A percentile compares a stretch with the other conserved stretches of the same genome.
Evolutionary conservation across 1,140 invertebrate species (phyloP).

Genomic region (Euura lappo): DNA sequence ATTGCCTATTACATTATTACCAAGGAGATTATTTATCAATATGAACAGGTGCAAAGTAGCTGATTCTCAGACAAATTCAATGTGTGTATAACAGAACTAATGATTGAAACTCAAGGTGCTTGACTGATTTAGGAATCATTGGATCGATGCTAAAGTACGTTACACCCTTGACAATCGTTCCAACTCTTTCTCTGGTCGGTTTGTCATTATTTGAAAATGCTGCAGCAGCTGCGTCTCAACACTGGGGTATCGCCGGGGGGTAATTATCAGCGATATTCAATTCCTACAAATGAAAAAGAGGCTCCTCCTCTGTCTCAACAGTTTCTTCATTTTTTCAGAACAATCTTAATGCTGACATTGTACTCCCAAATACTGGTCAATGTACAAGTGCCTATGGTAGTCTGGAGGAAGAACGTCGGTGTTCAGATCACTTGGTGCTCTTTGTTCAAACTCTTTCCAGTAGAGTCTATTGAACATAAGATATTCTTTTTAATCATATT

Average conservation of each 20-base stretch:
- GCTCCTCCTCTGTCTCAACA: constrained; percentile 56
- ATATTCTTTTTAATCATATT: constrained; percentile 21
- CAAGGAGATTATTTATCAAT: no score
- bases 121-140: constrained; percentile 68
- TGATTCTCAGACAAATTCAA: neutral
- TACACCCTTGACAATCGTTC: constrained; percentile 81
- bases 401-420: constrained; percentile 67
- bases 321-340: constrained; percentile 66
- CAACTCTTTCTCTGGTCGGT: constrained; percentile 81
- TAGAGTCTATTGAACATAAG: constrained; percentile 50
- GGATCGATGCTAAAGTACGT: constrained; percentile 76
- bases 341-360: constrained; percentile 78
- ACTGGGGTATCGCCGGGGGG: constrained; percentile 83
- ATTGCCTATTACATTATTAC: no score
- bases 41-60: no score
- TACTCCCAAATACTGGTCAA: constrained; percentile 83
- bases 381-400: constrained; percentile 69
- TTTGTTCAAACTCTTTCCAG: constrained; percentile 83
- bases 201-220: constrained; percentile 81
- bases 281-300: constrained; percentile 1
- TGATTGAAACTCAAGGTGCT: constrained; percentile 35
- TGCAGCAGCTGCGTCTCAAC: constrained; percentile 74
- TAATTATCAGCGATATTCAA: constrained; percentile 49
- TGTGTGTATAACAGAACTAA: neutral
- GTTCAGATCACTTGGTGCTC: constrained; percentile 69